phyloP scores from a whole-genome alignment of 1,140 invertebrate species.

The Calycopis cecrops region DNA sequence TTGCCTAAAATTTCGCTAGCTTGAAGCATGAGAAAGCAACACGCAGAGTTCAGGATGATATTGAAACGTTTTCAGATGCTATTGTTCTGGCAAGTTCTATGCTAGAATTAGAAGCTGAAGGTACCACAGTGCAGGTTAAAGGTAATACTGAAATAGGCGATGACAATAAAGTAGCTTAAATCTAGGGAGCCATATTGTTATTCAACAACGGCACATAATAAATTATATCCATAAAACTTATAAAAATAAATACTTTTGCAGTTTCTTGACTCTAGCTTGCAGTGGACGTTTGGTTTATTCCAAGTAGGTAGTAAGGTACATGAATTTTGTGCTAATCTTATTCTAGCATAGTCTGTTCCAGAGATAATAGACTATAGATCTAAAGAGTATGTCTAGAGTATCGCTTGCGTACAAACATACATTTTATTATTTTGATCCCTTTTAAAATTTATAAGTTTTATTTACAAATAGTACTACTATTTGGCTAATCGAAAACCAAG shows the following conservation, averaged over 20 bases:
- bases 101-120: not conserved
- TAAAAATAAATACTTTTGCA: no score
- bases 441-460: constrained; percentile 70
- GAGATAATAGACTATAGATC: constrained; percentile 53
- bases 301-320: no score
- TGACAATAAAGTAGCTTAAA: no score
- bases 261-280: no score
- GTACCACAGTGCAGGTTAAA: no score
- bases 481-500: constrained; percentile 26
- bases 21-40: constrained; percentile 24
- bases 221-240: no score
- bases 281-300: no score
- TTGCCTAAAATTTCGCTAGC: constrained; percentile 45
- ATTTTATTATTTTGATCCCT: constrained; percentile 70
- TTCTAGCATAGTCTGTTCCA: constrained; percentile 10
- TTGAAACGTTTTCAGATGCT: constrained; percentile 45
- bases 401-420: constrained; percentile 65
- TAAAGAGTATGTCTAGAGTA: constrained; percentile 68
- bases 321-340: not conserved
- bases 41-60: constrained; percentile 36
- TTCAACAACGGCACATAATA: no score
- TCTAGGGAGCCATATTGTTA: no score
- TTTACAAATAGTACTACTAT: constrained; percentile 63
- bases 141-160: no score
- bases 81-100: constrained; percentile 5